Evolutionary conservation across 1,140 invertebrate genomes (phyloP).

Genomic region (Druon quercuslanigerum): DNA sequence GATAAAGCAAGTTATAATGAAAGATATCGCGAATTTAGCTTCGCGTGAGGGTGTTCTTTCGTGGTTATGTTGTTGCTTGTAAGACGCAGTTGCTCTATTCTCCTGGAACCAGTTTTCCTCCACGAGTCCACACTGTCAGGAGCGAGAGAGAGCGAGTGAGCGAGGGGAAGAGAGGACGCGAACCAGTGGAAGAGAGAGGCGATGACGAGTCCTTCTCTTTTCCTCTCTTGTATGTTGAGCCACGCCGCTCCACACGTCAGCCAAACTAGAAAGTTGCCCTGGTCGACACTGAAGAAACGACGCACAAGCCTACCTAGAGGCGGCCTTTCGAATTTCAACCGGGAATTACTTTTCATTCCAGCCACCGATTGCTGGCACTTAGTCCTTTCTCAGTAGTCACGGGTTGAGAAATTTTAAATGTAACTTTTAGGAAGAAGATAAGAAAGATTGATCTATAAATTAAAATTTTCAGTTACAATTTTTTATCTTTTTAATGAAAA

Average conservation of each 20-base stretch:
- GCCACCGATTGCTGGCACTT: neutral
- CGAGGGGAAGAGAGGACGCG: constrained; percentile 36
- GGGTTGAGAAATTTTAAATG: neutral
- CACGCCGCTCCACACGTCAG: constrained; percentile 56
- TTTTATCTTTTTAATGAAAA: too few relatives aligned
- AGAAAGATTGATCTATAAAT: too few relatives aligned
- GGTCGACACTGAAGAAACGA: constrained; percentile 67
- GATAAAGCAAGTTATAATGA: neutral
- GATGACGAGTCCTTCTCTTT: neutral
- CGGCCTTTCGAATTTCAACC: constrained; percentile 74
- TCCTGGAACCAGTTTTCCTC: constrained; percentile 75
- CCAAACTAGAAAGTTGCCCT: constrained; percentile 75
- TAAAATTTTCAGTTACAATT: too few relatives aligned
- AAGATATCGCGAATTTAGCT: constrained; percentile 45
- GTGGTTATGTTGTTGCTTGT: constrained; percentile 56
- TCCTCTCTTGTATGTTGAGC: constrained; percentile 32
- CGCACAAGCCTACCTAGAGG: constrained; percentile 55
- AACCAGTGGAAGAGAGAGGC: constrained; percentile 30
- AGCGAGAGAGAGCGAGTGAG: constrained; percentile 36
- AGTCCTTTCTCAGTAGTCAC: neutral
- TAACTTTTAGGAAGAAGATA: too few relatives aligned
- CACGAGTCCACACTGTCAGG: constrained; percentile 45
- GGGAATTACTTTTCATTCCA: constrained; percentile 44
- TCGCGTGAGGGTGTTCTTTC: constrained; percentile 65
- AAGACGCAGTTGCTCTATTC: constrained; percentile 71